Conservation (phyloP, 2,888 invertebrate species). For the Coenonympha glycerion region DNA sequence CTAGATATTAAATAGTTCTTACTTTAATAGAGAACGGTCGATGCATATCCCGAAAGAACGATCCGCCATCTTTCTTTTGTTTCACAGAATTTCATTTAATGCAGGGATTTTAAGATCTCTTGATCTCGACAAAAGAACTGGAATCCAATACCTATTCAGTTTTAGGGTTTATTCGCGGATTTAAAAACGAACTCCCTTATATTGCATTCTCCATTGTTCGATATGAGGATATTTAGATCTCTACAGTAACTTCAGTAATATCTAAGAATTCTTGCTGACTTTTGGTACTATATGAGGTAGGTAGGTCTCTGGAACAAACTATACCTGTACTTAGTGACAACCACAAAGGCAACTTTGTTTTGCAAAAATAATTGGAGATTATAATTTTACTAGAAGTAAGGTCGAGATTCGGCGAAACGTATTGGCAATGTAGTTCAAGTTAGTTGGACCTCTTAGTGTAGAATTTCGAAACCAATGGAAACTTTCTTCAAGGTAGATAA, state of each 20-base stretch:
- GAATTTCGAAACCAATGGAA: no score
- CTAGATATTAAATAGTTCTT: slow-evolving; percentile 17
- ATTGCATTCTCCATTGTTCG: slow-evolving; percentile 22
- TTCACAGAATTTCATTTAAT: slow-evolving; percentile 27
- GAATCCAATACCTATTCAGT: slow-evolving; percentile 26
- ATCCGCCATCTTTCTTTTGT: slow-evolving; percentile 22
- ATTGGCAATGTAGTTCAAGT: no score
- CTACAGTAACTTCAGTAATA: slow-evolving; percentile 6
- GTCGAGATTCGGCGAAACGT: no score
- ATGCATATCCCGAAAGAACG: slow-evolving; percentile 17
- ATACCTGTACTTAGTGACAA: no score
- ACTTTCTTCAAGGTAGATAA: no score
- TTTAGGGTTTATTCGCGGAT: slow-evolving; percentile 25
- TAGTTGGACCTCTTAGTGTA: no score
- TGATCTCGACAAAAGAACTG: slow-evolving; percentile 21
- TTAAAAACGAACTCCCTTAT: slow-evolving; percentile 22
- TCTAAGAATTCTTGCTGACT: no score
- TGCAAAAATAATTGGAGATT: no score
- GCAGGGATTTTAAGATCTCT: slow-evolving; percentile 24
- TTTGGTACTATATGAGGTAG: no score
- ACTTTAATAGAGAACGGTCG: slow-evolving; percentile 14
- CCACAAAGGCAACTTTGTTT: no score
- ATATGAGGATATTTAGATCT: slow-evolving; percentile 18
- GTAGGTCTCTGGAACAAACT: no score
- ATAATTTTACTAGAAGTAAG: no score